Conservation (phyloP, 2,797 vertebrate species). For the Xiphophorus birchmanni region DNA sequence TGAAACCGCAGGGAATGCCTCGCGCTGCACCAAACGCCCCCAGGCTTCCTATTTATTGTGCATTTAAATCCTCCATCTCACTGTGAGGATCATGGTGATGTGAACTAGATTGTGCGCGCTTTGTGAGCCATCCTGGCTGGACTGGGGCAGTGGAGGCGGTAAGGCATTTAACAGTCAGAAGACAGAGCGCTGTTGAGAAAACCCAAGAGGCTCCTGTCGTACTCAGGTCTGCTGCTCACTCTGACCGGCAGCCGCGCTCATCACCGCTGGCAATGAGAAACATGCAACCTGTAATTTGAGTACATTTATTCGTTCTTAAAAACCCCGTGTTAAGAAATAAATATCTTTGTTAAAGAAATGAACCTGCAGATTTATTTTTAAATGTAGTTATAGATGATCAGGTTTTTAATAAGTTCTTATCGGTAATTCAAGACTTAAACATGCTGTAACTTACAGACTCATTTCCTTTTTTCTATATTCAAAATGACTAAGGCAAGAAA, state of each 20-base stretch:
- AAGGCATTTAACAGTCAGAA: slow-evolving; percentile 42
- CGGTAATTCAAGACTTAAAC: not conserved
- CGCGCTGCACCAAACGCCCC: slow-evolving; percentile 32
- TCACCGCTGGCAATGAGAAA: slow-evolving; percentile 39
- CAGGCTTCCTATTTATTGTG: not conserved
- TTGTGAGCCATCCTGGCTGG: slow-evolving; percentile 24
- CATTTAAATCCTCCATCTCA: not conserved
- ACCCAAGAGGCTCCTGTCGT: slow-evolving; percentile 38
- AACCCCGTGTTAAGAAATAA: not conserved
- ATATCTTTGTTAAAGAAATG: not conserved
- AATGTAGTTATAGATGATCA: not conserved
- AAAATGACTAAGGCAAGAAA: not conserved
- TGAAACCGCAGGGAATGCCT: slow-evolving; percentile 53
- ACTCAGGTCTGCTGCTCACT: slow-evolving; percentile 27
- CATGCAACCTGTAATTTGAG: not conserved
- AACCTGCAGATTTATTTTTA: not conserved
- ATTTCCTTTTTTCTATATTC: not conserved
- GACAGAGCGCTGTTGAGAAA: slow-evolving; percentile 22
- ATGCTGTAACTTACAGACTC: not conserved
- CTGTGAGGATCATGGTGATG: slow-evolving; percentile 19
- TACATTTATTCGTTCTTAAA: not conserved
- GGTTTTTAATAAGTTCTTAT: not conserved
- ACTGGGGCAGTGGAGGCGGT: slow-evolving; percentile 35
- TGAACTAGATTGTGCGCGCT: slow-evolving; percentile 24
- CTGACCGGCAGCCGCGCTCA: slow-evolving; percentile 49